phyloP scores from a whole-genome alignment of 2,113 vertebrate species.

The Halichoerus grypus region DNA sequence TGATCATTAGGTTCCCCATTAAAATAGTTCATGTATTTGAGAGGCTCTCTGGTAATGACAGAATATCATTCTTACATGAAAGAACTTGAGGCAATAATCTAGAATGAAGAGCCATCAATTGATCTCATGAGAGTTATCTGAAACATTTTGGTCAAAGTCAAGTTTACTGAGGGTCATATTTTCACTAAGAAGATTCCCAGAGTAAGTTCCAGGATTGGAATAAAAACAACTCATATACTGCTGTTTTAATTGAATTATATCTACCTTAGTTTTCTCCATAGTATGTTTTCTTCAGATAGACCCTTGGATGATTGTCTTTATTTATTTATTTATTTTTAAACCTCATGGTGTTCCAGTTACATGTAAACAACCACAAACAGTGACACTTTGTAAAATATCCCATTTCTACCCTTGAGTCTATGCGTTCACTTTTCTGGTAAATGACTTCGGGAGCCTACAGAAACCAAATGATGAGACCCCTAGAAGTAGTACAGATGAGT shows the following conservation, averaged over 20 bases:
- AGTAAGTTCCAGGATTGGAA: neutral
- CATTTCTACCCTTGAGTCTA: slow-evolving; percentile 61
- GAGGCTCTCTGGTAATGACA: slow-evolving; percentile 16
- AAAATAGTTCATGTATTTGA: slow-evolving; percentile 22
- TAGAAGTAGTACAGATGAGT: slow-evolving; percentile 31
- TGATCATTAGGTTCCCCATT: slow-evolving; percentile 17
- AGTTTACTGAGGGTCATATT: neutral
- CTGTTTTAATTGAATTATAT: neutral
- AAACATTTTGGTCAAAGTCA: slow-evolving; percentile 46
- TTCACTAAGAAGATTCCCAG: neutral
- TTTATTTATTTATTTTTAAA: neutral
- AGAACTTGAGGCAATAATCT: neutral
- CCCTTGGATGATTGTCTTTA: neutral
- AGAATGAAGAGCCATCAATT: neutral
- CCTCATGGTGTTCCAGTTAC: slow-evolving; percentile 69
- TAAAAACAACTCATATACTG: neutral
- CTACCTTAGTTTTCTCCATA: neutral
- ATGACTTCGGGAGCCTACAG: slow-evolving; percentile 66
- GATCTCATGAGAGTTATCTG: neutral
- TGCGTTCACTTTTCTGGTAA: slow-evolving; percentile 46
- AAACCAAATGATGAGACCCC: slow-evolving; percentile 65
- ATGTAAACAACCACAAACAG: slow-evolving; percentile 63
- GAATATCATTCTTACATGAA: neutral
- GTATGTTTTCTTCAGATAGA: neutral
- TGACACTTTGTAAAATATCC: slow-evolving; percentile 62